phyloP scores from a whole-genome alignment of 2,797 vertebrate species.

The Serranus cabrilla region DNA sequence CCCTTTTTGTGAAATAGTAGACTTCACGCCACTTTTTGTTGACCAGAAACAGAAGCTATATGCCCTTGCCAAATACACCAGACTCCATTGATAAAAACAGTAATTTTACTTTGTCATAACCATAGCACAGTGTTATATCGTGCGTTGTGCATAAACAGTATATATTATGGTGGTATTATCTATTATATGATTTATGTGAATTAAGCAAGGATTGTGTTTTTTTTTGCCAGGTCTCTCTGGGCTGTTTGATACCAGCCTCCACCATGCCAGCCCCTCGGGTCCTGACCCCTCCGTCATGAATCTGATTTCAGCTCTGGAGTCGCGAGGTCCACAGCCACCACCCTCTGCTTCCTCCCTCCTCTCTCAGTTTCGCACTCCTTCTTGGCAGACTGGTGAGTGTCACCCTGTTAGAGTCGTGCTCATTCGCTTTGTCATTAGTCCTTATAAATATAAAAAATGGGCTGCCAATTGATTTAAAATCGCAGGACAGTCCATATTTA shows the following conservation, averaged over 20 bases:
- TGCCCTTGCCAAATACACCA: no score
- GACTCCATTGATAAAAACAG: no score
- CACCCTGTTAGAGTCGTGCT: slow-evolving; percentile 9
- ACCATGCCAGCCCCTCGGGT: slow-evolving; percentile 89
- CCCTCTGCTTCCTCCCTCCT: slow-evolving; percentile 93
- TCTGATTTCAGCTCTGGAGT: slow-evolving; percentile 95
- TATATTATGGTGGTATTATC: slow-evolving; percentile 1
- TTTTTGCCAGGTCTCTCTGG: slow-evolving; percentile 89
- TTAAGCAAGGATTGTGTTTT: slow-evolving; percentile 40
- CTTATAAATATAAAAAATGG: background rate
- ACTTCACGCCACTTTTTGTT: no score
- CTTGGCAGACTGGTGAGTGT: slow-evolving; percentile 92
- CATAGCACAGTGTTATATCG: background rate
- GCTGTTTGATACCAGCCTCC: slow-evolving; percentile 92
- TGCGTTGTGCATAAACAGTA: background rate
- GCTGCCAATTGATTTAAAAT: background rate
- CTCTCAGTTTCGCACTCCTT: slow-evolving; percentile 93
- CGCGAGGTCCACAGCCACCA: slow-evolving; percentile 91
- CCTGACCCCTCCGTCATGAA: slow-evolving; percentile 95
- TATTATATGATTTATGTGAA: slow-evolving; percentile 8
- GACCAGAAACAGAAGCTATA: no score
- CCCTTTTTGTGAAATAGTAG: background rate
- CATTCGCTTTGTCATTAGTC: background rate
- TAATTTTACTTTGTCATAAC: background rate
- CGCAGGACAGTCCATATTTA: no score